Base-by-base conservation (phyloP, 2,888 invertebrate genomes). In the Limnephilus rhombicus region DNA sequence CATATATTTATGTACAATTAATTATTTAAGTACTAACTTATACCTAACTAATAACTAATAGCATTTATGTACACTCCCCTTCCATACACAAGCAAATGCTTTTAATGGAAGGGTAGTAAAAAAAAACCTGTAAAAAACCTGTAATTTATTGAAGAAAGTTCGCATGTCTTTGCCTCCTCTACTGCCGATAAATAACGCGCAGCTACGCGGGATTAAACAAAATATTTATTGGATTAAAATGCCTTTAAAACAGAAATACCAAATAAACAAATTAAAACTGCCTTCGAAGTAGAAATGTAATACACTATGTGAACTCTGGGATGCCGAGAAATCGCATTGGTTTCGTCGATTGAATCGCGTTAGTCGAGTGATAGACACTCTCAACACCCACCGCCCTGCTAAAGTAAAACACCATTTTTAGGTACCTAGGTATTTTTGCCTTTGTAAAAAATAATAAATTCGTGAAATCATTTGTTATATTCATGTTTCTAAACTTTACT, bases 141-240 rank as follows among this genome's bases (percentile, higher is more conserved):
- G n/a, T n/a, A n/a, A 80, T 89, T 89, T 80, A 89, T 41, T 37
- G 68, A 80, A 68, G 41, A 80, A 89, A 41, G n/a, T 80, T 89
- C 88, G 7, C 80, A 80, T 37, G 80, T n/a, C 34, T 80, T 24
- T 24, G n/a, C 68, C 68, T 68, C n/a, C 9, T 68, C 24, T 68
- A 68, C n/a, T n/a, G n/a, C 49, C 80, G 37, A 89, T 89, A 80
- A 88, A 88, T 88, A 88, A 88, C 34, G 68, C 18, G 68, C 2
- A 68, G 68, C 24, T 7, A 68, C n/a, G 68, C 68, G 68, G 68
- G 9, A n/a, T 68, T 24, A 24, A 5, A 68, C n/a, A 7, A 68
- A 24, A 5, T 24, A 4, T 37, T 53, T 24, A 68, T 24, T 9
- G 24, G n/a, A 68, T 68, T 68, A 68, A 68, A 68, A 24, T n/a